Evolutionary conservation across 1,140 invertebrate genomes (phyloP).

Genomic region (Drosophila ambigua): DNA sequence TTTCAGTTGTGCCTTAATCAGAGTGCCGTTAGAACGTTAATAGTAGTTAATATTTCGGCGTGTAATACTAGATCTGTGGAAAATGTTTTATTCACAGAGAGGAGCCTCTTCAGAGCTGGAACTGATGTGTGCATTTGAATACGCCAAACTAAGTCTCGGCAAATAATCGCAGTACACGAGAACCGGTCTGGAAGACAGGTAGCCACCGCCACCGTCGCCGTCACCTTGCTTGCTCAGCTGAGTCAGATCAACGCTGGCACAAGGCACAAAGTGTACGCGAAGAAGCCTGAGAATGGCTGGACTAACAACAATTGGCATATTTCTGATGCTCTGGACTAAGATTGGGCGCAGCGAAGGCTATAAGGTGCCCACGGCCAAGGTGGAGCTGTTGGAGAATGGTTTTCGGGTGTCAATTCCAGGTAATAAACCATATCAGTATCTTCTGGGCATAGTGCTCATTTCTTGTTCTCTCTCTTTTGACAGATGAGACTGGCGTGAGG

Average conservation of each 20-base stretch:
- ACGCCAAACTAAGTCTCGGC: constrained; percentile 11
- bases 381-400: constrained; percentile 57
- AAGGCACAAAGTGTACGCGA: background rate
- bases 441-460: background rate
- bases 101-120: constrained; percentile 9
- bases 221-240: constrained; percentile 16
- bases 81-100: constrained; percentile 14
- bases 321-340: background rate
- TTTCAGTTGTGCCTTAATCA: constrained; percentile 1
- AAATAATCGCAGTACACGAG: constrained; percentile 11
- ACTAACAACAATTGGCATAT: constrained; percentile 19
- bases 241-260: constrained; percentile 28
- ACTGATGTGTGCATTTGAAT: constrained; percentile 27
- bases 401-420: constrained; percentile 75
- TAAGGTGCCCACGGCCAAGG: constrained; percentile 51
- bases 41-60: background rate
- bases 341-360: constrained; percentile 23
- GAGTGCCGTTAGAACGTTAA: background rate
- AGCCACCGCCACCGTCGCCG: constrained; percentile 3
- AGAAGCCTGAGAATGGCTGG: constrained; percentile 20
- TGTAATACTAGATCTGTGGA: background rate
- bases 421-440: constrained; percentile 18
- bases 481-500: constrained; percentile 68
- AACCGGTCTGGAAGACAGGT: constrained; percentile 28
- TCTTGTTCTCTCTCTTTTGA: background rate